Conservation (phyloP, 1,140 invertebrate species). For the Cyclina sinensis region DNA sequence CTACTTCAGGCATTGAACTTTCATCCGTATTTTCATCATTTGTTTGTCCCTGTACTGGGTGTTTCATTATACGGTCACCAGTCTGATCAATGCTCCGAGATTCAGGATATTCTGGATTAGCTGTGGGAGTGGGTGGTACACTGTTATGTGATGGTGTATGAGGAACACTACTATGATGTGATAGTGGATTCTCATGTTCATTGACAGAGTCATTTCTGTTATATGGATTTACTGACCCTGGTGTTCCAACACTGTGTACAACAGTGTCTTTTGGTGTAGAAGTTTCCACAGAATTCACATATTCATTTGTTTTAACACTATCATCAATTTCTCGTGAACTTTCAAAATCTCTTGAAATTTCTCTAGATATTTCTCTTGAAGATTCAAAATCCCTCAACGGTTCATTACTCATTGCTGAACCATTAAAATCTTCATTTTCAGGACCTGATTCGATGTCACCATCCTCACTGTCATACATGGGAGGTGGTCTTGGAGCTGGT, state of each 20-base stretch:
- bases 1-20: constrained; percentile 78
- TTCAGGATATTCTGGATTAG: constrained; percentile 60
- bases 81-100: constrained; percentile 53
- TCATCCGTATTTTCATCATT: constrained; percentile 70
- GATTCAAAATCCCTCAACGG: constrained; percentile 76
- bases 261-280: constrained; percentile 62
- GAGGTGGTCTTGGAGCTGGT: constrained; percentile 75
- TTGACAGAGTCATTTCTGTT: constrained; percentile 65
- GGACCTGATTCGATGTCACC: constrained; percentile 77
- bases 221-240: constrained; percentile 64
- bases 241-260: constrained; percentile 53
- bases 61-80: constrained; percentile 51
- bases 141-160: constrained; percentile 69
- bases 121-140: constrained; percentile 50
- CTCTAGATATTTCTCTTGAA: constrained; percentile 71
- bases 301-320: constrained; percentile 66
- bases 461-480: constrained; percentile 77
- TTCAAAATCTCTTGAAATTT: constrained; percentile 67
- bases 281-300: constrained; percentile 63
- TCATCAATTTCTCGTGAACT: constrained; percentile 68
- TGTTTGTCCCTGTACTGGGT: constrained; percentile 55
- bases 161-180: constrained; percentile 70
- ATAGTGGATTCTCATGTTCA: constrained; percentile 60
- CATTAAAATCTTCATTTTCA: constrained; percentile 72
- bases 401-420: constrained; percentile 66